Base-by-base conservation (phyloP, 2,113 vertebrate genomes). In the Calidris pygmaea region DNA sequence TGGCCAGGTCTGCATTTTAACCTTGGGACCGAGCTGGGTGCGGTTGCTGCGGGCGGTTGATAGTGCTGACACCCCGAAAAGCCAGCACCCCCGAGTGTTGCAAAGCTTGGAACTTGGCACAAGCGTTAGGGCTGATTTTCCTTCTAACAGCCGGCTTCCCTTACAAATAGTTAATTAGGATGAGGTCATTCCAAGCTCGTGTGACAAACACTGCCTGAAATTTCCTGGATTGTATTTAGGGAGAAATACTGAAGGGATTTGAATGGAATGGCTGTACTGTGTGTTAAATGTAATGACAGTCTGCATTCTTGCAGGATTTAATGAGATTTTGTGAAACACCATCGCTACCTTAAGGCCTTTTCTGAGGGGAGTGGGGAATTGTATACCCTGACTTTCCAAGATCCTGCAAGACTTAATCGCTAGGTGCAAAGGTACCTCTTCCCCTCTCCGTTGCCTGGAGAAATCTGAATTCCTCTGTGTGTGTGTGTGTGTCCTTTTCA, bases 401-500 rank as follows among this genome's bases (percentile, higher is more conserved):
- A 82, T 81, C 53, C 43, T 89, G 70, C 43, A 91, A 89, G 81
- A 92, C 35, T 95, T 95, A 95, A 95, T 89, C 92, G 68, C 35
- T 65, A 29, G 94, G 30, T 91, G 39, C 74, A 76, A 75, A 96
- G 35, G 70, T 89, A 22, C 87, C 45, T 56, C 18, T 91, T 94
- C 43, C 27, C 74, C 41, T 81, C 76, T 89, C 52, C 70, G 89
- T 82, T 82, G 87, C 87, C 95, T 93, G 89, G 39, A 94, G 94
- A 95, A 89, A 85, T 95, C 66, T 75, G 70, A 81, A 89, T 95
- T 85, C 91, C 84, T 65, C 1, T 43, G 39, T 59, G 34, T 63
- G 59, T 50, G 3, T 60, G 30, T 30, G 29, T 16, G 13, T 35
- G 12, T 56, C 16, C 88, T 86, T 86, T 90, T 59, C 79, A 94